Evolutionary conservation across 2,113 vertebrate species (phyloP), one percentile per base, ranked within the genome.

Genomic region (Psephotus haematonotus): DNA sequence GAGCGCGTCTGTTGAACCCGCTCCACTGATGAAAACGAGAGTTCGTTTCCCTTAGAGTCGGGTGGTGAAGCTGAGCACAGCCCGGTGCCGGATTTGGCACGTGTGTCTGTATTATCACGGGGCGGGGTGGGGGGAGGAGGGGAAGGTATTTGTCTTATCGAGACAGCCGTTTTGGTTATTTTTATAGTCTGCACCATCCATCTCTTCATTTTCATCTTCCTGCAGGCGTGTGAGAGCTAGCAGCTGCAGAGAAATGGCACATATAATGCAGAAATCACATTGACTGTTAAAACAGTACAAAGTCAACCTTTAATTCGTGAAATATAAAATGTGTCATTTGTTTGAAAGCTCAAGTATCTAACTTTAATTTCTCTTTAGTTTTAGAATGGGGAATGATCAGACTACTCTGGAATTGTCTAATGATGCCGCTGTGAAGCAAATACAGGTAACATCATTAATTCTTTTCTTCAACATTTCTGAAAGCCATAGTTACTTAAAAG

Each of bases 381-480:
- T 67, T 77, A 98, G 97, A 33, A 98, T 98, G 98, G 98, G 97
- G 41, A 98, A 81, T 57, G 95, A 14, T 11, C 60, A 50, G 23
- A 0, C 93, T 19, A 39, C 93, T 33, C 60, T 35, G 46, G 55
- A 39, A 9, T 17, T 94, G 11, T 88, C 96, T 50, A 37, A 77
- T 17, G 25, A 46, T 67, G 79, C 94, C 57, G 85, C 75, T 46
- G 59, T 71, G 53, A 98, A 82, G 39, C 95, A 97, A 80, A 98
- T 98, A 88, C 97, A 98, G 93, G 98, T 98, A 96, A 95, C 67
- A 1, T 13, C 14, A 17, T 19, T 41, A 49, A 24, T 49, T 52
- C 11, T 37, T 29, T 44, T 31, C 77, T 57, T 60, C 82, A 72
- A 2, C 7, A 3, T 60, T 43, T 84, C 17, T 62, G 63, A 64